phyloP scores from a whole-genome alignment of 2,888 invertebrate genomes.

The Pardosa pseudoannulata region DNA sequence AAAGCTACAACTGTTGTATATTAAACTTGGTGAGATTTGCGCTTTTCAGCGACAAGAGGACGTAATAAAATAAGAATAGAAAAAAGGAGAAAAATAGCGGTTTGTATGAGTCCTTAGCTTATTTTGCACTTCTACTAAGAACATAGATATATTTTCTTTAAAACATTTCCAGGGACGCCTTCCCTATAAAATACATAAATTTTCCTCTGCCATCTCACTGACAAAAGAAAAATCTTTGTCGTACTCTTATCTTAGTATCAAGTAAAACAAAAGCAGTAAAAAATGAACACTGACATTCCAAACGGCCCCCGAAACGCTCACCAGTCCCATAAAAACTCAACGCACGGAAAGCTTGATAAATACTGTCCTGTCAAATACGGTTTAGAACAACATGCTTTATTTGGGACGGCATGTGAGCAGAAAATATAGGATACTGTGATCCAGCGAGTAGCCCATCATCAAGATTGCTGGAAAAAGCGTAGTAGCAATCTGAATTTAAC shows the following conservation, averaged over 20 bases:
- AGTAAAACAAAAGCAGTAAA: slow-evolving; percentile 5
- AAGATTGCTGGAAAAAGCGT: neutral
- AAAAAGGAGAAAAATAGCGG: too few relatives aligned
- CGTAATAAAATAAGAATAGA: too few relatives aligned
- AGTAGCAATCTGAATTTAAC: neutral
- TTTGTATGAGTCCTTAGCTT: too few relatives aligned
- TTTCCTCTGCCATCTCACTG: neutral
- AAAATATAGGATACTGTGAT: neutral
- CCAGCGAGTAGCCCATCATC: neutral
- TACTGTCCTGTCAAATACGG: neutral
- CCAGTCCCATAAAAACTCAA: slow-evolving; percentile 8
- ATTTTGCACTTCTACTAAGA: too few relatives aligned
- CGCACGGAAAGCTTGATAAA: neutral
- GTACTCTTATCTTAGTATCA: neutral
- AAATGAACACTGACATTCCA: neutral
- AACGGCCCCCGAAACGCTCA: neutral
- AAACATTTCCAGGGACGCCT: too few relatives aligned
- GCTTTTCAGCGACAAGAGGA: too few relatives aligned
- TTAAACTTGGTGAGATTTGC: too few relatives aligned
- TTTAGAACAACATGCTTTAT: slow-evolving; percentile 1
- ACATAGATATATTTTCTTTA: too few relatives aligned
- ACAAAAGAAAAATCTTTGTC: neutral
- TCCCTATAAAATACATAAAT: too few relatives aligned
- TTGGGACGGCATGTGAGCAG: neutral
- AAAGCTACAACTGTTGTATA: too few relatives aligned